Percentiles rank a stretch among this genome's conserved stretches.
These are phyloP conservation scores for Emys orbicularis DNA, from an alignment of 2,797 vertebrate genomes.

Conservation along the genomic window DNA sequence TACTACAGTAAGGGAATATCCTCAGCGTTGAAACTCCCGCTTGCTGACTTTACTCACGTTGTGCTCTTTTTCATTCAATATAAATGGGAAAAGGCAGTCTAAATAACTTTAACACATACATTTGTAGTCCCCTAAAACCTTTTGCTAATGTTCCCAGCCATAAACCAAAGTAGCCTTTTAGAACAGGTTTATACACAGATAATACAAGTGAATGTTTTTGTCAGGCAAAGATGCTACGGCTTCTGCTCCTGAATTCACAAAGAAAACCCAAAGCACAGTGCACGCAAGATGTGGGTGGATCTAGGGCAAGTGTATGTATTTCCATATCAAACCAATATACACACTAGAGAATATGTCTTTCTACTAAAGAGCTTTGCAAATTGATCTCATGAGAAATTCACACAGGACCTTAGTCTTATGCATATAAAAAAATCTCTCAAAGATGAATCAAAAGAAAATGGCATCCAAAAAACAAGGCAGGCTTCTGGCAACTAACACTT, in stretches of 20 bases:
- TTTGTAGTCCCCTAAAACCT: conserved; percentile 52
- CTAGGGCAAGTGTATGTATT: conserved; percentile 74
- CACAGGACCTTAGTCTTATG: conserved; percentile 71
- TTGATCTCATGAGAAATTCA: conserved; percentile 80
- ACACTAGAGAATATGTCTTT: conserved; percentile 73
- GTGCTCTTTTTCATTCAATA: background rate
- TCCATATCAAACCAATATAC: conserved; percentile 80
- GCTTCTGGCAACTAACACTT: conserved; percentile 49
- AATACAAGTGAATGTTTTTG: conserved; percentile 46
- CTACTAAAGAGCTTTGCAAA: conserved; percentile 77
- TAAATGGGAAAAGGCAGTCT: conserved; percentile 25
- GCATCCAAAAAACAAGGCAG: conserved; percentile 64
- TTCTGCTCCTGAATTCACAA: conserved; percentile 62
- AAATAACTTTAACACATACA: conserved; percentile 64
- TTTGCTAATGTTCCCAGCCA: conserved; percentile 52
- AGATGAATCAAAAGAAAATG: conserved; percentile 77
- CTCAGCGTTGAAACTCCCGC: background rate
- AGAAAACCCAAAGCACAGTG: conserved; percentile 57
- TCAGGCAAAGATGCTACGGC: background rate
- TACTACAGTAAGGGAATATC: background rate
- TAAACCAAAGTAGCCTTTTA: conserved; percentile 65
- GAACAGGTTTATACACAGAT: conserved; percentile 24
- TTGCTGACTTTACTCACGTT: background rate
- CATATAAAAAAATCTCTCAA: conserved; percentile 54
- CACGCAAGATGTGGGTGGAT: conserved; percentile 53